phyloP scores from a whole-genome alignment of 2,797 vertebrate species.

The Martes flavigula region DNA sequence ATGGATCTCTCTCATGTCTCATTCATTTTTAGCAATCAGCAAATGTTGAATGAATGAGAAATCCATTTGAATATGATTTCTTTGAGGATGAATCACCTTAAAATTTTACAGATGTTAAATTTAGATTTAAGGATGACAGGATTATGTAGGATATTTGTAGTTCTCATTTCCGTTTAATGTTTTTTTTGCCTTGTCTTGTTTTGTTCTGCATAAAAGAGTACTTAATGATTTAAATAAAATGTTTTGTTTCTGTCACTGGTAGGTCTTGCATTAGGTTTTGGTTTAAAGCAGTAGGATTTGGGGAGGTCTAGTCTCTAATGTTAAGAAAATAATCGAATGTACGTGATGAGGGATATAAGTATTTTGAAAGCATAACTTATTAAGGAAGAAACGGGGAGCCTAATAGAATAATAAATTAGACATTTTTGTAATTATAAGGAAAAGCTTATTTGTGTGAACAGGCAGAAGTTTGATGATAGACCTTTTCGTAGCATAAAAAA shows the following conservation, averaged over 20 bases:
- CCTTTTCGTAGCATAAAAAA: neutral
- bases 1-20: no score
- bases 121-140: neutral
- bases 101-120: neutral
- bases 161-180: neutral
- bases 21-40: neutral
- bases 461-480: neutral
- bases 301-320: no score
- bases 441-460: neutral
- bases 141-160: neutral
- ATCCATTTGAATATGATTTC: neutral
- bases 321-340: neutral
- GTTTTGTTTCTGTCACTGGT: neutral
- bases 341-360: neutral
- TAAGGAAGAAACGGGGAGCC: neutral
- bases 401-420: neutral
- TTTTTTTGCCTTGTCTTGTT: neutral
- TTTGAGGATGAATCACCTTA: neutral
- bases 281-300: no score
- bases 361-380: neutral
- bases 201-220: neutral
- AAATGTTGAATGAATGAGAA: no score
- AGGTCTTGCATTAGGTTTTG: no score
- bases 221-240: neutral
- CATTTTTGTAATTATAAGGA: neutral